Percentiles rank a stretch among this genome's conserved stretches.
phyloP scores from a whole-genome alignment of 2,113 vertebrate species.

The Hoplias malabaricus region DNA sequence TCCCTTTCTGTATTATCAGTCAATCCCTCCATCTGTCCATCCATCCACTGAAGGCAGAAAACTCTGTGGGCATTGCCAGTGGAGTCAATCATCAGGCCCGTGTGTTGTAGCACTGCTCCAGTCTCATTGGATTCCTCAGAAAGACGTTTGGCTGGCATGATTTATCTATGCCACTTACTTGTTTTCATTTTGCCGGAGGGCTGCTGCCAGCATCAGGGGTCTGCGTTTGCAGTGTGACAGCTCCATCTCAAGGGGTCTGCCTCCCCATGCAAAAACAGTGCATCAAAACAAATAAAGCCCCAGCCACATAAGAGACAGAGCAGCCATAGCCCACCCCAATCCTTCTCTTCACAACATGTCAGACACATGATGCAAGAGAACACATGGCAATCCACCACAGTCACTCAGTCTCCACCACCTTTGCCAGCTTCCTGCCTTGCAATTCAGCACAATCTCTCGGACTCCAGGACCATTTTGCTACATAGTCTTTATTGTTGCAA shows the following conservation, averaged over 20 bases:
- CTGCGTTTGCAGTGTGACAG: conserved; percentile 74
- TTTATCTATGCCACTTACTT: conserved; percentile 80
- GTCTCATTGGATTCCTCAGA: conserved; percentile 72
- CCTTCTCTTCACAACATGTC: conserved; percentile 66
- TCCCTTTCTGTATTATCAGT: conserved; percentile 12
- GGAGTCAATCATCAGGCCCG: conserved; percentile 71
- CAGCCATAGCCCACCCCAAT: conserved; percentile 60
- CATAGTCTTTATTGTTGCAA: not conserved
- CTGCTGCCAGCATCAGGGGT: conserved; percentile 74
- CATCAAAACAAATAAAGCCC: conserved; percentile 80
- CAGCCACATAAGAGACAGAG: conserved; percentile 73
- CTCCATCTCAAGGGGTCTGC: conserved; percentile 76
- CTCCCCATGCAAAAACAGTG: conserved; percentile 72
- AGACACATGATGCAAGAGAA: conserved; percentile 62
- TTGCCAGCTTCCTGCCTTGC: conserved; percentile 24
- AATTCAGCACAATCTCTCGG: conserved; percentile 37
- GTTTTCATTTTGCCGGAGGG: conserved; percentile 79
- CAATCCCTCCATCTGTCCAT: conserved; percentile 8
- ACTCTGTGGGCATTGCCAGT: conserved; percentile 52
- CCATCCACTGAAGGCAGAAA: conserved; percentile 1
- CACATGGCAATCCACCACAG: conserved; percentile 55
- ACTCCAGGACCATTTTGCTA: conserved; percentile 22
- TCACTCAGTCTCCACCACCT: conserved; percentile 15
- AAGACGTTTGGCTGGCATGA: conserved; percentile 74
- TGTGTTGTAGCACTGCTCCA: conserved; percentile 63